Evolutionary conservation across 92 coral and sea anemone genomes (phyloP).

Genomic region (Anthopleura xanthogrammica): DNA sequence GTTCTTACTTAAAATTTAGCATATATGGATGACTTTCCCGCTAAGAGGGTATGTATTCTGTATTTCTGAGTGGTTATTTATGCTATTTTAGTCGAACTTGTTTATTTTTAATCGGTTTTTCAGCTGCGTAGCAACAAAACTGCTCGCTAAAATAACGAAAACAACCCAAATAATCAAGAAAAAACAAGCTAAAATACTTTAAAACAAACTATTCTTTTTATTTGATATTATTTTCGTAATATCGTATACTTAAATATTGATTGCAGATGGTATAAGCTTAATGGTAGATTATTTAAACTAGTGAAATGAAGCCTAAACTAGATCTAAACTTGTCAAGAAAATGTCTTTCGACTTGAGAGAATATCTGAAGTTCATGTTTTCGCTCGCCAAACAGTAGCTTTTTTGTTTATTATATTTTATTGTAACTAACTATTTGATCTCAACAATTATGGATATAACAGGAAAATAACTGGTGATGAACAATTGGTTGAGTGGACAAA

Average conservation of each 20-base stretch:
- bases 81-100: not conserved
- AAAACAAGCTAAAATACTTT: not conserved
- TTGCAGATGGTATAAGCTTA: not conserved
- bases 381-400: too few species aligned
- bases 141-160: not conserved
- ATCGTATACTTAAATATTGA: not conserved
- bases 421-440: not conserved
- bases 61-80: not conserved
- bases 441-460: not conserved
- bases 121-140: not conserved
- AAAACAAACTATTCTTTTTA: not conserved
- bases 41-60: slow-evolving; percentile 69
- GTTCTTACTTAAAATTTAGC: slow-evolving; percentile 1
- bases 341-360: too few species aligned
- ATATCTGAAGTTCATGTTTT: too few species aligned
- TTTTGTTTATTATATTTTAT: too few species aligned
- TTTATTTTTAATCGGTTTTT: not conserved
- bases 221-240: not conserved
- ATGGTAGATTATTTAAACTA: not conserved
- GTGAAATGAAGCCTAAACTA: not conserved
- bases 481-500: slow-evolving; percentile 69
- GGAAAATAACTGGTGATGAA: slow-evolving; percentile 59
- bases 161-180: not conserved
- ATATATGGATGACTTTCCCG: slow-evolving; percentile 75
- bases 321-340: too few species aligned